Conservation (phyloP, 2,888 invertebrate genomes). For the Agonopterix arenella region DNA sequence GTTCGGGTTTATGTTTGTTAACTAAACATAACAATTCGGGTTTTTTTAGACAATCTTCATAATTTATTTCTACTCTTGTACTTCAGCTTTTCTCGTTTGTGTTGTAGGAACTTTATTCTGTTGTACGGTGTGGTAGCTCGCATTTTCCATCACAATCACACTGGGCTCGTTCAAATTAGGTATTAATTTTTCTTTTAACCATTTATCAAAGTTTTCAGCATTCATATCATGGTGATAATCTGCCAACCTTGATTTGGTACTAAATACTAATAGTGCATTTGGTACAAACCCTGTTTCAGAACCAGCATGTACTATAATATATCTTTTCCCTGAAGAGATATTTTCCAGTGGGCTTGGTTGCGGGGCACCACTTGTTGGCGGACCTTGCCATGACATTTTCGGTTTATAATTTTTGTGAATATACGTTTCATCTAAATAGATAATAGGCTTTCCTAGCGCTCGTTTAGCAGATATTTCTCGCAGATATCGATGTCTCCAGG, state of each 20-base stretch:
- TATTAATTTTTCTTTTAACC: constrained; percentile 1
- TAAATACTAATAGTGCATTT: constrained; percentile 14
- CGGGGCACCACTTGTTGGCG: background rate
- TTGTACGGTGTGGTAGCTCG: background rate
- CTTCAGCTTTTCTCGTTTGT: too few species aligned
- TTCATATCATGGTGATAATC: constrained; percentile 17
- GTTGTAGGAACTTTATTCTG: background rate
- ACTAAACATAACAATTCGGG: background rate
- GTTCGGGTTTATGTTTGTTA: background rate
- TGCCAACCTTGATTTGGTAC: constrained; percentile 13
- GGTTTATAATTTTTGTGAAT: constrained; percentile 10
- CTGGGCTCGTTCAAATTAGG: constrained; percentile 1
- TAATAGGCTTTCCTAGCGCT: constrained; percentile 4
- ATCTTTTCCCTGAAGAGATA: constrained; percentile 13
- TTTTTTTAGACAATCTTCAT: background rate
- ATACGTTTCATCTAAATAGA: constrained; percentile 10
- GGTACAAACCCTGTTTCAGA: constrained; percentile 14
- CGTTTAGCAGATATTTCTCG: constrained; percentile 10
- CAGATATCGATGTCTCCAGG: constrained; percentile 18
- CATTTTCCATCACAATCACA: constrained; percentile 5
- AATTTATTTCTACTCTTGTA: background rate
- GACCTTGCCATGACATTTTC: constrained; percentile 10
- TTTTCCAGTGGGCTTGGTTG: constrained; percentile 1
- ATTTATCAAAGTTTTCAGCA: constrained; percentile 9
- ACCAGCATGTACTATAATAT: constrained; percentile 16